Percentiles rank a stretch among this genome's conserved stretches.
Evolutionary conservation across 2,888 invertebrate genomes (phyloP).

Genomic region (Ashinkailepas kermadecensis): DNA sequence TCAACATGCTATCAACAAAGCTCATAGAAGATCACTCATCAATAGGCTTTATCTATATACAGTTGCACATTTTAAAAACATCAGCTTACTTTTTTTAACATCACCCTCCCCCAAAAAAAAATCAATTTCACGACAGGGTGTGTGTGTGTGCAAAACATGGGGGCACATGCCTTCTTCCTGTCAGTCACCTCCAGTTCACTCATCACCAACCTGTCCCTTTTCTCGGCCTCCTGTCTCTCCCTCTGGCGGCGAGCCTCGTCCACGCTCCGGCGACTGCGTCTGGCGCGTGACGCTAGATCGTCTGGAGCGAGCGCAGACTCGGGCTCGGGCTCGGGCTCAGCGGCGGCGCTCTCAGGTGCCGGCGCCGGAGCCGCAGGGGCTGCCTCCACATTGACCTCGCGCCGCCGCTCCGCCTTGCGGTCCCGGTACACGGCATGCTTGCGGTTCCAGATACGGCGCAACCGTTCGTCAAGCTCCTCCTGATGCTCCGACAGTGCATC

Average conservation of each 20-base stretch:
- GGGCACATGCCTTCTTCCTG: too few species aligned
- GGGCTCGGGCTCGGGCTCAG: too few species aligned
- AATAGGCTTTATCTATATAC: too few species aligned
- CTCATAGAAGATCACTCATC: too few species aligned
- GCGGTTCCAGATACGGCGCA: not conserved
- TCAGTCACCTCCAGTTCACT: too few species aligned
- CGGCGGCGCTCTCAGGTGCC: too few species aligned
- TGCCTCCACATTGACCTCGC: not conserved
- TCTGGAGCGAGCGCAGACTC: not conserved
- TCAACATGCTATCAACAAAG: too few species aligned
- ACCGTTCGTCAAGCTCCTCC: not conserved
- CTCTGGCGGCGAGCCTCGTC: not conserved
- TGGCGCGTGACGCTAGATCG: not conserved
- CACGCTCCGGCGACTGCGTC: not conserved
- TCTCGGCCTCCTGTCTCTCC: not conserved
- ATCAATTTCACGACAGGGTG: too few species aligned
- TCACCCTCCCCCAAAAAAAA: too few species aligned
- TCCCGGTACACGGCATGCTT: not conserved
- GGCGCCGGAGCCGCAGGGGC: not conserved
- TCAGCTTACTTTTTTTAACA: too few species aligned
- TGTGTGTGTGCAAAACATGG: too few species aligned
- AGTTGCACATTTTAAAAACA: too few species aligned
- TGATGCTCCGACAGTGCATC: conserved; percentile 14
- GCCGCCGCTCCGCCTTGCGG: not conserved
- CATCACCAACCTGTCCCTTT: not conserved